phyloP scores from a whole-genome alignment of 2,113 vertebrate species.

The Anguilla rostrata region DNA sequence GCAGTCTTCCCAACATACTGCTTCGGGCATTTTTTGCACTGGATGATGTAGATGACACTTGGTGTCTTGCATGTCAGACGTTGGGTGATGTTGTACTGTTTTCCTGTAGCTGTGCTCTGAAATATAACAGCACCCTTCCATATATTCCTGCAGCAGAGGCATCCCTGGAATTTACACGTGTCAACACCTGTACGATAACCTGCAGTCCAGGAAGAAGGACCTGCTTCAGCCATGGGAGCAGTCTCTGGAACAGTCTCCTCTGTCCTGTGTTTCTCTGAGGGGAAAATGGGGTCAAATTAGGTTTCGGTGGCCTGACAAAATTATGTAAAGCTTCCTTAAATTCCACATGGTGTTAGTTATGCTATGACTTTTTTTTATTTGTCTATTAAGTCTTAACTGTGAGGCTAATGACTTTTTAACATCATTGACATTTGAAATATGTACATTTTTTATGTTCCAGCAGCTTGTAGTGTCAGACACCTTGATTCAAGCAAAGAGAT shows the following conservation, averaged over 20 bases:
- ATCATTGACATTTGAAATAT: too few relatives aligned
- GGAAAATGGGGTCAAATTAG: background rate
- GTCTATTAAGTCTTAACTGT: too few relatives aligned
- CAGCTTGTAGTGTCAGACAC: too few relatives aligned
- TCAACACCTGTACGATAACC: background rate
- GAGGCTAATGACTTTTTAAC: too few relatives aligned
- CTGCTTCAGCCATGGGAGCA: background rate
- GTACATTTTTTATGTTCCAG: too few relatives aligned
- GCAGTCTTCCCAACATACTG: conserved; percentile 18
- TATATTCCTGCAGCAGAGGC: background rate
- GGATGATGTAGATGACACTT: background rate
- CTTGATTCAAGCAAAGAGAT: too few relatives aligned
- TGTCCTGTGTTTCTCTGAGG: background rate
- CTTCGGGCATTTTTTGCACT: background rate
- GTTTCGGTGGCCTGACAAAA: too few relatives aligned
- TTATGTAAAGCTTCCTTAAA: too few relatives aligned
- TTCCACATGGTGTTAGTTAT: too few relatives aligned
- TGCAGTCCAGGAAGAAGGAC: background rate
- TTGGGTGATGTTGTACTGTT: background rate
- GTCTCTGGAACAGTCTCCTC: background rate
- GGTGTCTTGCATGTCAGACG: background rate
- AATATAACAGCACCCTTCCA: background rate
- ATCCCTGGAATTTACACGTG: background rate
- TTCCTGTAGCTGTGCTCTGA: background rate
- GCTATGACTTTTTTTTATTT: too few relatives aligned